These are phyloP conservation scores for Drosophila kanekoi DNA, from an alignment of 2,888 invertebrate genomes.

Conservation along the genomic window DNA sequence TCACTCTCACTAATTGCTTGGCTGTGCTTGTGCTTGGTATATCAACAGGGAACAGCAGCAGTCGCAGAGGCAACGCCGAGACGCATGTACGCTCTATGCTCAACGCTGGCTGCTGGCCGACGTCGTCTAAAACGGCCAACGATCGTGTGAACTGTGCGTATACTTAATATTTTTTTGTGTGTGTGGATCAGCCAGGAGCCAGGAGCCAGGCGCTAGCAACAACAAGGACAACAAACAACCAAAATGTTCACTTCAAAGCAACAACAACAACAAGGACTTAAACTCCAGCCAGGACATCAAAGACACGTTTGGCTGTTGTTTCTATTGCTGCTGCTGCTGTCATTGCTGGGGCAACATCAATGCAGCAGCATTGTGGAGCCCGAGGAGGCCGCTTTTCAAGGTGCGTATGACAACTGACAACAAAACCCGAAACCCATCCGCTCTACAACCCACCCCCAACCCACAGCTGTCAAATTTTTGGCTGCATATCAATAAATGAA, in stretches of 20 bases:
- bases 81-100: conserved; percentile 73
- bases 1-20: conserved; percentile 56
- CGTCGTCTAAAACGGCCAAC: conserved; percentile 61
- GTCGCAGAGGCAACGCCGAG: conserved; percentile 69
- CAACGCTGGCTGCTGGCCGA: conserved; percentile 70
- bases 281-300: conserved; percentile 53
- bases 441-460: too few relatives aligned
- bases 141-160: conserved; percentile 54
- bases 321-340: conserved; percentile 77
- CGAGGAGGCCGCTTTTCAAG: conserved; percentile 88
- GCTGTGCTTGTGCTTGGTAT: conserved; percentile 40
- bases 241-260: conserved; percentile 66
- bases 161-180: conserved; percentile 19
- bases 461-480: conserved; percentile 45
- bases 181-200: conserved; percentile 6
- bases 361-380: conserved; percentile 82
- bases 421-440: not conserved
- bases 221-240: conserved; percentile 2
- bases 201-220: conserved; percentile 3
- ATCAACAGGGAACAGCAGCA: conserved; percentile 51
- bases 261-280: conserved; percentile 39
- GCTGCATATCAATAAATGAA: conserved; percentile 62
- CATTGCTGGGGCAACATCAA: conserved; percentile 34
- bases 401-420: conserved; percentile 79
- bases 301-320: conserved; percentile 73